Evolutionary conservation across 1,140 invertebrate genomes (phyloP), one percentile per base, ranked within the genome.

Genomic region (Andricus grossulariae): DNA sequence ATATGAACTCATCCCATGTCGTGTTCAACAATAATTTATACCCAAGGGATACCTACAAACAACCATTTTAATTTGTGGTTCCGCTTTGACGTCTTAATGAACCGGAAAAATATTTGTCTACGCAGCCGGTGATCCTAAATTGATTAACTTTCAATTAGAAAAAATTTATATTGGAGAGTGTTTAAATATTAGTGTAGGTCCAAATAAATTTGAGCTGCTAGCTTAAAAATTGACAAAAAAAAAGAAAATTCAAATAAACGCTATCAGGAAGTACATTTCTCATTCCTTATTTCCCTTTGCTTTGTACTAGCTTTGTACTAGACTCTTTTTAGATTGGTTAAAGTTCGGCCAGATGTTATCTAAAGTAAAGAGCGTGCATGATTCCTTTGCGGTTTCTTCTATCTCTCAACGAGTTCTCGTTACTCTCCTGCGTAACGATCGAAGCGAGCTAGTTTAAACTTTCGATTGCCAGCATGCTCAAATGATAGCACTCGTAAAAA

Each of bases 11-110:
- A 71, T 76, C 79, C 76, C 70, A 57, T 57, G 57, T 74, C 54
- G 80, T 45, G 60, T 66, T 66, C 32, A 76, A 84, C 80, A 83
- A 83, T 86, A 87, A 87, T 86, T 86, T 83, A 85, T 85, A 86
- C 81, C 82, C 52, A 76, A 75, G 76, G 83, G 81, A 82, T 81
- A 81, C 74, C 78, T 78, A 81, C 76, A 57, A 78, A 80, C 74
- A 76, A 21, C 81, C 81, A 71, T 79, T 75, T 75, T 86, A 84
- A 87, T 87, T 85, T 87, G 82, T 82, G 80, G 83, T 78, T 80
- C 80, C 80, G 73, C 77, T 84, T 84, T 86, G 84, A 87, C 86
- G 82, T 85, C 84, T 86, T 87, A 85, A 85, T 86, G 83, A 77
- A 85, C 81, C 81, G 25, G 73, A 76, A 49, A 84, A 82, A 83